A percentile compares a stretch with the other conserved stretches of the same genome.
Evolutionary conservation across 1,140 invertebrate genomes (phyloP).

Genomic region (Ridgeia piscesae): DNA sequence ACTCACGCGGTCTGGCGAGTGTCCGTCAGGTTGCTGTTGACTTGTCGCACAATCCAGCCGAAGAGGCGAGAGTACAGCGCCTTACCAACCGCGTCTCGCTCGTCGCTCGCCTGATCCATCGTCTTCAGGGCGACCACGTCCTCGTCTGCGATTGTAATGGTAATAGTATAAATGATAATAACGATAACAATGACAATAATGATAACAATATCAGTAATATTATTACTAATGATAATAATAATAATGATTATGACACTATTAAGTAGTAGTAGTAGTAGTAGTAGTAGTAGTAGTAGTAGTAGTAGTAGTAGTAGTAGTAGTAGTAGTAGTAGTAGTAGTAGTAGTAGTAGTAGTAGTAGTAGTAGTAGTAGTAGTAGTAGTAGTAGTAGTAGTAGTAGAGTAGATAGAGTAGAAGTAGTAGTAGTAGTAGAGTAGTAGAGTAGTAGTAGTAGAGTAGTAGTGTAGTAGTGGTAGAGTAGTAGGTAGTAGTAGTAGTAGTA

Average conservation of each 20-base stretch:
- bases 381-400: no score
- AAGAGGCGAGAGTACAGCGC: conserved; percentile 64
- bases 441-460: no score
- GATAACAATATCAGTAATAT: no score
- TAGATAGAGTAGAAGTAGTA: no score
- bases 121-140: conserved; percentile 43
- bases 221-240: no score
- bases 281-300: conserved; percentile 28
- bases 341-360: conserved; percentile 27
- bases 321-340: conserved; percentile 28
- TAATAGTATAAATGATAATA: background rate
- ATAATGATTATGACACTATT: no score
- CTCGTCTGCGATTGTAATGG: conserved; percentile 43
- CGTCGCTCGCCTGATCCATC: conserved; percentile 39
- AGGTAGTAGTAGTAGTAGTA: no score
- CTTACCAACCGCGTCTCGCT: conserved; percentile 69
- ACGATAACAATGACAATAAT: no score
- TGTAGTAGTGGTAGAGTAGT: no score
- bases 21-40: conserved; percentile 54
- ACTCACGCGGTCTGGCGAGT: background rate
- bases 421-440: no score
- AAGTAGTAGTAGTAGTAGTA: no score
- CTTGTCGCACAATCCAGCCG: conserved; percentile 74
- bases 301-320: conserved; percentile 27
- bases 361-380: conserved; percentile 26